Evolutionary conservation across 2,888 invertebrate genomes (phyloP).

Genomic region (Dasysyrphus albostriatus): DNA sequence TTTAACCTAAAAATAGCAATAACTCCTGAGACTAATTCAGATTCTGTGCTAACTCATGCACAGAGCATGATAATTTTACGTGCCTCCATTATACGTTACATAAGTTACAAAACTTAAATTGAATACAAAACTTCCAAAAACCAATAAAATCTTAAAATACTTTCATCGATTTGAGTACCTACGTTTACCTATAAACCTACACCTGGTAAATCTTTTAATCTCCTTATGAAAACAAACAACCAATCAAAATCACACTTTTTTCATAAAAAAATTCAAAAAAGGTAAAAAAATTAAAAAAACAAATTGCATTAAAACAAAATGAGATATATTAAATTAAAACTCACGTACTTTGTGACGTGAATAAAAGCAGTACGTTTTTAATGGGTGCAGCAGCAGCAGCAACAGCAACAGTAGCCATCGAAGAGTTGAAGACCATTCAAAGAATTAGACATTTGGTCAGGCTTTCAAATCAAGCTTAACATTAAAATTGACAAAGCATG

Average conservation of each 20-base stretch:
- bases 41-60: background rate
- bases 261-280: constrained; percentile 15
- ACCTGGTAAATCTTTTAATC: constrained; percentile 23
- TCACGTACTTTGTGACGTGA: constrained; percentile 63
- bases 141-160: constrained; percentile 43
- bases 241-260: constrained; percentile 40
- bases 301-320: constrained; percentile 17
- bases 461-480: constrained; percentile 41
- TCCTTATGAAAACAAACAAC: constrained; percentile 34
- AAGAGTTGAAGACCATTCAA: constrained; percentile 1
- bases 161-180: constrained; percentile 51
- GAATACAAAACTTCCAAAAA: constrained; percentile 12
- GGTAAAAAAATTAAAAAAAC: constrained; percentile 15
- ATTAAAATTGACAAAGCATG: constrained; percentile 59
- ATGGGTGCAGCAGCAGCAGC: constrained; percentile 44
- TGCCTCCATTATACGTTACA: constrained; percentile 40
- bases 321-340: constrained; percentile 31
- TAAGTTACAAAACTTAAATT: constrained; percentile 38
- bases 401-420: background rate
- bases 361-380: constrained; percentile 45
- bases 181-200: background rate
- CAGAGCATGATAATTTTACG: constrained; percentile 10
- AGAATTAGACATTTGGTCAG: constrained; percentile 32
- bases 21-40: background rate
- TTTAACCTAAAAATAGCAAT: background rate